Evolutionary conservation across 2,888 invertebrate genomes (phyloP).

Genomic region (Euplexia lucipara): DNA sequence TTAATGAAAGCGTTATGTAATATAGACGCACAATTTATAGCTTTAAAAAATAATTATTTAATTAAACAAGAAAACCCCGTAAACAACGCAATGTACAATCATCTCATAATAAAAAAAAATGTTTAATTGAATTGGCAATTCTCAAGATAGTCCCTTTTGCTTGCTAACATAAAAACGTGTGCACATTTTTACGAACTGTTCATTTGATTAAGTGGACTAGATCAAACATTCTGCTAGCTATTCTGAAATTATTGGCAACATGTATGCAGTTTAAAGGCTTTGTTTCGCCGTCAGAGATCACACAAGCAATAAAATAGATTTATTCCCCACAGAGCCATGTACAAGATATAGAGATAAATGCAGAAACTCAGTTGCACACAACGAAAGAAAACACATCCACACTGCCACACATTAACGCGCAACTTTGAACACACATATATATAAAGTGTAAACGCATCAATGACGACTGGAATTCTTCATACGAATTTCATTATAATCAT

Average conservation of each 20-base stretch:
- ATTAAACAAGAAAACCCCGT: neutral
- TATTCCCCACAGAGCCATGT: conserved; percentile 61
- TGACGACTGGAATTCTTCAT: too few species aligned
- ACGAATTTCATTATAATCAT: too few species aligned
- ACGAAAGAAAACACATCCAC: neutral
- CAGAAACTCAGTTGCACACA: neutral
- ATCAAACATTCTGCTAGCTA: conserved; percentile 8
- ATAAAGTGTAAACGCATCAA: too few species aligned
- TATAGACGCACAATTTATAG: neutral
- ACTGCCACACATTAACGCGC: neutral
- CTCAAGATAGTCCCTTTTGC: neutral
- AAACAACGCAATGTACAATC: neutral
- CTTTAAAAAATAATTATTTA: neutral
- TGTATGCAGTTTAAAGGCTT: conserved; percentile 59
- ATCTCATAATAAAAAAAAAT: conserved; percentile 2
- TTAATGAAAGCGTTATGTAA: neutral
- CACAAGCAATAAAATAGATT: conserved; percentile 74
- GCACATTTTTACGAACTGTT: conserved; percentile 3
- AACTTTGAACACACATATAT: too few species aligned
- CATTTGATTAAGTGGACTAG: conserved; percentile 22
- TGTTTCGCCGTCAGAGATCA: conserved; percentile 62
- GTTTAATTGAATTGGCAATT: neutral
- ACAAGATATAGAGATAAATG: conserved; percentile 7
- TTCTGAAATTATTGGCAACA: conserved; percentile 60
- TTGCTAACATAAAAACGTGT: conserved; percentile 4